Percentiles rank a stretch among this genome's conserved stretches.
Evolutionary conservation across 2,113 vertebrate species (phyloP).

Genomic region (Calyptomena viridis): DNA sequence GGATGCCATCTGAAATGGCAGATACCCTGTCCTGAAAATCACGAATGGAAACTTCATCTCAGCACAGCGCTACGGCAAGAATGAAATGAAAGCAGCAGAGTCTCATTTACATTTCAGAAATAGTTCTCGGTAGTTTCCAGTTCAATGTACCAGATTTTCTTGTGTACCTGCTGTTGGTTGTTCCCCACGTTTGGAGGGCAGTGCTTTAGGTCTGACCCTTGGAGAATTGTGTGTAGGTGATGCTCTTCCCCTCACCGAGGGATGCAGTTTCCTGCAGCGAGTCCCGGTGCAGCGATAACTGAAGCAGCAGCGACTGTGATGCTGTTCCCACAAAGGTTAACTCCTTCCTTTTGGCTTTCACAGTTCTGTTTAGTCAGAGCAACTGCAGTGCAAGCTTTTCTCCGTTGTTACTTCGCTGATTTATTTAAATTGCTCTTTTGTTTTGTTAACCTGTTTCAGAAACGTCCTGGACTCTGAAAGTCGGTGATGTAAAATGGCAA

Average conservation of each 20-base stretch:
- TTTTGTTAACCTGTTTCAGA: conserved; percentile 39
- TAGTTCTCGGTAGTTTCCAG: conserved; percentile 71
- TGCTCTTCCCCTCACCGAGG: neutral
- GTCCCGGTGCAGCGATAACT: neutral
- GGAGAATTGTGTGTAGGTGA: neutral
- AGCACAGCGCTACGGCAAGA: conserved; percentile 38
- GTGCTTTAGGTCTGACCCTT: neutral
- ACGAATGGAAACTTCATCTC: conserved; percentile 59
- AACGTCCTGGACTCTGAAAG: neutral
- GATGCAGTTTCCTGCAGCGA: neutral
- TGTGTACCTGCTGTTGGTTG: neutral
- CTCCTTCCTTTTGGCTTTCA: conserved; percentile 37
- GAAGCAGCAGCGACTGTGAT: neutral
- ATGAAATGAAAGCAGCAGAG: conserved; percentile 72
- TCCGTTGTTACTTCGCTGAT: neutral
- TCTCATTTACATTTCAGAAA: conserved; percentile 76
- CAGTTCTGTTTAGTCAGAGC: neutral
- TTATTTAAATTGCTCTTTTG: conserved; percentile 38
- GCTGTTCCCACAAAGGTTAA: neutral
- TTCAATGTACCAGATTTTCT: conserved; percentile 56
- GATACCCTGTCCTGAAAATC: conserved; percentile 61
- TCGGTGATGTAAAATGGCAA: neutral
- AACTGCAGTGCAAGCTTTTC: conserved; percentile 20
- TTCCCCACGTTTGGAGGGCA: neutral
- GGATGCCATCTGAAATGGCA: conserved; percentile 11